A percentile compares a stretch with the other conserved stretches of the same genome.
Evolutionary conservation across 2,797 vertebrate species (phyloP).

Genomic region (Scyliorhinus canicula): DNA sequence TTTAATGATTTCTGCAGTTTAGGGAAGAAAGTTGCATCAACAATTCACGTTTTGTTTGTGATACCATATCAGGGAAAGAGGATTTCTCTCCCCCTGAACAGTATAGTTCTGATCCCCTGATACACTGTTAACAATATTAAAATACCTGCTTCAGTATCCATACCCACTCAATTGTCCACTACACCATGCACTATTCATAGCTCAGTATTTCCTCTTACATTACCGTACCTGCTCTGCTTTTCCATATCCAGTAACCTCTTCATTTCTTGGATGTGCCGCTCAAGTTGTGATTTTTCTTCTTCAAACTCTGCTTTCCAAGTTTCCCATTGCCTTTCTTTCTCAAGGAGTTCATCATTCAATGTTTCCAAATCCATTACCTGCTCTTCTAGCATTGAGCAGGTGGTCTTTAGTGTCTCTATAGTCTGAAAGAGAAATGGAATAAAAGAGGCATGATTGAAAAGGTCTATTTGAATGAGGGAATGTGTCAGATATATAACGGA

Average conservation of each 20-base stretch:
- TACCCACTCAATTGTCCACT: background rate
- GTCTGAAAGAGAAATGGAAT: conserved; percentile 65
- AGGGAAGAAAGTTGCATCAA: background rate
- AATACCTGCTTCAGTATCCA: background rate
- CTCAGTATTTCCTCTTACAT: background rate
- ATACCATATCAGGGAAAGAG: background rate
- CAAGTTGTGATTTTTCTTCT: conserved; percentile 88
- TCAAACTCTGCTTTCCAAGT: conserved; percentile 83
- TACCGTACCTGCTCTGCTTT: conserved; percentile 81
- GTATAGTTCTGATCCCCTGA: background rate
- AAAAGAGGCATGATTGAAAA: background rate
- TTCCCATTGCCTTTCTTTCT: conserved; percentile 94
- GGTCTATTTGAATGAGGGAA: too few relatives aligned
- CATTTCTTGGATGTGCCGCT: conserved; percentile 82
- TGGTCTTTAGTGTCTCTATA: conserved; percentile 94
- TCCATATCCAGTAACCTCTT: conserved; percentile 88
- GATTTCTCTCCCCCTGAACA: background rate
- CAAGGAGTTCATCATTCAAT: conserved; percentile 85
- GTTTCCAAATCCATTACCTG: conserved; percentile 94
- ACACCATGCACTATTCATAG: background rate
- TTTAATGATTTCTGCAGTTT: background rate
- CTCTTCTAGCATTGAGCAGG: conserved; percentile 95
- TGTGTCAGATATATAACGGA: background rate
- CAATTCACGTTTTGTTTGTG: background rate
- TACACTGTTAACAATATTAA: background rate